Evolutionary conservation across 2,888 invertebrate species (phyloP).

Genomic region (Cryptocheilus praepositus): DNA sequence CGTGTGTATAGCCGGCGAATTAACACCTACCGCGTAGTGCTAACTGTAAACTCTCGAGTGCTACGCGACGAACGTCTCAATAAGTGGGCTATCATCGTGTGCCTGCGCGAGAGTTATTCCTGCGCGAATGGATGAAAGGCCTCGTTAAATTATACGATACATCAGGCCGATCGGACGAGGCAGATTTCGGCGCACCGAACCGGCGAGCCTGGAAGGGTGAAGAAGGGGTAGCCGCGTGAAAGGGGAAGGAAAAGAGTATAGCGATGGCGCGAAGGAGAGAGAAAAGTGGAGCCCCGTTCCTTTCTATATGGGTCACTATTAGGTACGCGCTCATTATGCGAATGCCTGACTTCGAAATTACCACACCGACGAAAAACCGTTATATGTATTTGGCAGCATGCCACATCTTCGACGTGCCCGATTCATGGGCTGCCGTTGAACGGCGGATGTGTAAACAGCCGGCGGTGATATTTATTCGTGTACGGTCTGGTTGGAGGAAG

Average conservation of each 20-base stretch:
- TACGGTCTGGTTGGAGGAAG: constrained; percentile 30
- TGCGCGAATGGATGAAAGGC: too few relatives aligned
- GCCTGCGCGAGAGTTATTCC: too few relatives aligned
- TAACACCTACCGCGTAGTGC: too few relatives aligned
- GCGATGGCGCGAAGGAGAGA: not conserved
- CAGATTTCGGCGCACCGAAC: too few relatives aligned
- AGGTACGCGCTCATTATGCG: constrained; percentile 59
- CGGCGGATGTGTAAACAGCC: constrained; percentile 52
- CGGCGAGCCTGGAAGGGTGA: too few relatives aligned
- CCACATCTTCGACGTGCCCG: constrained; percentile 60
- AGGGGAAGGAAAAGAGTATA: not conserved
- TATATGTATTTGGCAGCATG: constrained; percentile 70
- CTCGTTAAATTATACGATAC: too few relatives aligned
- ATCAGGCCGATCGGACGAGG: too few relatives aligned
- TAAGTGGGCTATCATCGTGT: too few relatives aligned
- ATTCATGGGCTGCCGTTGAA: constrained; percentile 51
- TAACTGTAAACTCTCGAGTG: too few relatives aligned
- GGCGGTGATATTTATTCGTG: constrained; percentile 53
- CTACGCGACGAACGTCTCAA: too few relatives aligned
- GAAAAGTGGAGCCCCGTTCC: constrained; percentile 26
- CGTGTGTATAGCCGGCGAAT: too few relatives aligned
- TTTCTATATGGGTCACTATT: constrained; percentile 62
- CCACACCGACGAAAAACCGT: constrained; percentile 62
- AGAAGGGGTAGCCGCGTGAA: not conserved
- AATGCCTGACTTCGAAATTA: constrained; percentile 57